A percentile compares a stretch with the other conserved stretches of the same genome.
phyloP scores from a whole-genome alignment of 2,888 invertebrate genomes.

The Asteroscopus sphinx region DNA sequence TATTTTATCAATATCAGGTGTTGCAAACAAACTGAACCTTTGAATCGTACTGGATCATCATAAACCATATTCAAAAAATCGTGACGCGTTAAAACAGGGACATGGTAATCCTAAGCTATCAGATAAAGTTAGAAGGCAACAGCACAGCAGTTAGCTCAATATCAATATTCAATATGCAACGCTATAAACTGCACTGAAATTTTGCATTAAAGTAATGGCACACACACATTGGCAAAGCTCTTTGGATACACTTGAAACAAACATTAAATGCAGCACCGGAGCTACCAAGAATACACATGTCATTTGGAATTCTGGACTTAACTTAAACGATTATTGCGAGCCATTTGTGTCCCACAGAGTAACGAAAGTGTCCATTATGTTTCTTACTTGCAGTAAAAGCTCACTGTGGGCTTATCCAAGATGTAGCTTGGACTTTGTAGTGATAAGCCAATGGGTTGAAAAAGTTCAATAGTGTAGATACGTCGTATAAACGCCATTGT shows the following conservation, averaged over 20 bases:
- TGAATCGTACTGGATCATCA: not conserved
- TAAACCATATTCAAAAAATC: constrained; percentile 11
- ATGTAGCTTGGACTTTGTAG: constrained; percentile 30
- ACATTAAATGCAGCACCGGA: constrained; percentile 45
- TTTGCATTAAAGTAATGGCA: constrained; percentile 35
- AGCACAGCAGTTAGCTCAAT: constrained; percentile 11
- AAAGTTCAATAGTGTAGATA: constrained; percentile 31
- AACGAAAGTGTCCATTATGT: constrained; percentile 33
- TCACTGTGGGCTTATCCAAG: constrained; percentile 6
- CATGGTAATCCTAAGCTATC: not conserved
- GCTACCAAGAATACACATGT: constrained; percentile 50
- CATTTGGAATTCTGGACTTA: constrained; percentile 37
- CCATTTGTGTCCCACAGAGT: constrained; percentile 36
- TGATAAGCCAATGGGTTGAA: constrained; percentile 35
- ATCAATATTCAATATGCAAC: constrained; percentile 44
- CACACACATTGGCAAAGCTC: constrained; percentile 36
- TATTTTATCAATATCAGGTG: too few relatives aligned
- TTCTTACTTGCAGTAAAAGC: constrained; percentile 18
- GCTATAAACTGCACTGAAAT: constrained; percentile 38
- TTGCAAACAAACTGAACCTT: not conserved
- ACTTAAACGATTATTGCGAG: constrained; percentile 45
- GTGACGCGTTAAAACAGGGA: constrained; percentile 8
- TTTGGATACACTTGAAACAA: constrained; percentile 44
- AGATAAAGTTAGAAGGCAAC: constrained; percentile 16
- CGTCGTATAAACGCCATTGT: too few relatives aligned